A percentile compares a stretch with the other conserved stretches of the same genome.
Evolutionary conservation across 2,113 vertebrate species (phyloP).

Genomic region (Daubentonia madagascariensis): DNA sequence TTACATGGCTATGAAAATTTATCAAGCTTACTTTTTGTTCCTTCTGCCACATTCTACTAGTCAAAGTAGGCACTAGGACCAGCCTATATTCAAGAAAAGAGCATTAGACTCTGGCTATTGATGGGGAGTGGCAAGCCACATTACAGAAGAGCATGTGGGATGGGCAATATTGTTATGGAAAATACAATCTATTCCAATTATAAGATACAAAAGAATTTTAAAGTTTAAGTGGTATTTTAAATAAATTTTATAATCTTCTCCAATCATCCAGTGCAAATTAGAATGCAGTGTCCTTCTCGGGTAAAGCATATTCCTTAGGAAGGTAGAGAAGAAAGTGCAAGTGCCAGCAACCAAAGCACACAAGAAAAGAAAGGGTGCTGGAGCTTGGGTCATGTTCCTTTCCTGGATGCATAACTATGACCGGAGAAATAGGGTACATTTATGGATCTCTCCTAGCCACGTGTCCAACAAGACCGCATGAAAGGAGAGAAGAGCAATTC

Average conservation of each 20-base stretch:
- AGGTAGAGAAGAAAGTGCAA: not conserved
- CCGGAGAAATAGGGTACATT: not conserved
- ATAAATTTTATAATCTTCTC: not conserved
- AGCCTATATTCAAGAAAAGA: not conserved
- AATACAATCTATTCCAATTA: not conserved
- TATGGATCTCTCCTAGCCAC: not conserved
- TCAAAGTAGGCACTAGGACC: not conserved
- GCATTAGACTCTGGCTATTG: not conserved
- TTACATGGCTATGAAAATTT: not conserved
- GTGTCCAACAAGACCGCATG: not conserved
- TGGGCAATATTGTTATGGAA: not conserved
- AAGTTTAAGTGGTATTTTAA: constrained; percentile 15
- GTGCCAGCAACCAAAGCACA: not conserved
- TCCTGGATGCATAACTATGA: not conserved
- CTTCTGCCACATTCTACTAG: not conserved
- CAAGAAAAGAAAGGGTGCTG: not conserved
- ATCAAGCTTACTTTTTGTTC: not conserved
- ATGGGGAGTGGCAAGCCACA: not conserved
- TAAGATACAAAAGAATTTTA: not conserved
- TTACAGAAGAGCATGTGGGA: not conserved
- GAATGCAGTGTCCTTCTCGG: not conserved
- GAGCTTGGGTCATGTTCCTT: not conserved
- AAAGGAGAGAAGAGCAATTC: not conserved
- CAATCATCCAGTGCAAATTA: not conserved
- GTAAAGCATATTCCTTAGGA: not conserved